phyloP scores from a whole-genome alignment of 2,113 vertebrate species.

The Mesitornis unicolor region DNA sequence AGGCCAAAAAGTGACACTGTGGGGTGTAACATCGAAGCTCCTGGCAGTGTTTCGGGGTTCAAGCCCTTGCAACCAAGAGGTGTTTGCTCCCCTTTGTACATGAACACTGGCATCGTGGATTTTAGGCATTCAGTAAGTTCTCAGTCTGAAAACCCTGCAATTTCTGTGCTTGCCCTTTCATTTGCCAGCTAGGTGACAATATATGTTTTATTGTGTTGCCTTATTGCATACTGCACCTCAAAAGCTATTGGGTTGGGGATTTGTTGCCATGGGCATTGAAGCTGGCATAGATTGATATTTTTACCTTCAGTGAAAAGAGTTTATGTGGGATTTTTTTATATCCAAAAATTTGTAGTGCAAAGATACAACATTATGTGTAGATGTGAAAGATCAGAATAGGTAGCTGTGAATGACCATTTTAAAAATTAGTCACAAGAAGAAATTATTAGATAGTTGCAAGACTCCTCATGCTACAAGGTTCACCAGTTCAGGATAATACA shows the following conservation, averaged over 20 bases:
- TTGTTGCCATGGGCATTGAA: not conserved
- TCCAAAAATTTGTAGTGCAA: not conserved
- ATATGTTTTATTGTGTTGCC: not conserved
- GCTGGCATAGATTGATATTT: not conserved
- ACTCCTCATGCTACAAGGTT: not conserved
- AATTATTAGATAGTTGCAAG: not conserved
- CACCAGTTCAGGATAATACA: not conserved
- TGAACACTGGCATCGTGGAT: not conserved
- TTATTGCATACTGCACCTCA: not conserved
- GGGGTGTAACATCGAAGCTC: not conserved
- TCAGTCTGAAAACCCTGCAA: not conserved
- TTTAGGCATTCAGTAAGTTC: not conserved
- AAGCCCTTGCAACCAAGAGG: not conserved
- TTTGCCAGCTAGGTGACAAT: not conserved
- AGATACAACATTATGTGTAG: not conserved
- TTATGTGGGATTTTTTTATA: not conserved
- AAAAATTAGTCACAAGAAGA: not conserved
- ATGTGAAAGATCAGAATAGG: not conserved
- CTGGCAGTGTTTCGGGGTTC: not conserved
- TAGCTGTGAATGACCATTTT: not conserved
- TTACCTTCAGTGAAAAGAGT: not conserved
- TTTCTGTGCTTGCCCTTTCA: not conserved
- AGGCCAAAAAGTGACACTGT: not conserved
- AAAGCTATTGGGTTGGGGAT: not conserved
- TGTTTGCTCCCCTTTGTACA: not conserved